Conservation (phyloP, 2,113 vertebrate genomes). For the Hyla sarda region DNA sequence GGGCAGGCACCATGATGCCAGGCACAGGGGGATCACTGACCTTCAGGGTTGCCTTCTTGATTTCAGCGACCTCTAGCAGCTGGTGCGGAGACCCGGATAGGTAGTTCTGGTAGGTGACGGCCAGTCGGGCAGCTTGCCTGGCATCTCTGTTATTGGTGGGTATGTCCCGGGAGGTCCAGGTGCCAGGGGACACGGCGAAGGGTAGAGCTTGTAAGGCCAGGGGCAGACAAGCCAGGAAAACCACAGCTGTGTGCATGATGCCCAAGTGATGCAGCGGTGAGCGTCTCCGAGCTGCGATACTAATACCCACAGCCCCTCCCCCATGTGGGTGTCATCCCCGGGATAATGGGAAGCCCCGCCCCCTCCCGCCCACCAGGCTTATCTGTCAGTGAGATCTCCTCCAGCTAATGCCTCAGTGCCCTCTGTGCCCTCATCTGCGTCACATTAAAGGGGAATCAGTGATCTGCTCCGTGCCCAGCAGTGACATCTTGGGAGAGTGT, state of each 20-base stretch:
- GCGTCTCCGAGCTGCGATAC: not conserved
- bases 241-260: not conserved
- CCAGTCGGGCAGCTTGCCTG: conserved; percentile 62
- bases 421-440: no score
- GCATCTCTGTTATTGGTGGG: not conserved
- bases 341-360: conserved; percentile 30
- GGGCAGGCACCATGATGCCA: not conserved
- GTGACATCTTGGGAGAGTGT: no score
- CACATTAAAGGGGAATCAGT: no score
- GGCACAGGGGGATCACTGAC: conserved; percentile 61
- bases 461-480: not conserved
- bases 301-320: conserved; percentile 39
- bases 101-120: conserved; percentile 71
- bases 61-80: conserved; percentile 58
- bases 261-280: no score
- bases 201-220: not conserved
- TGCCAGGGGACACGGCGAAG: not conserved
- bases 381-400: not conserved
- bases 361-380: not conserved
- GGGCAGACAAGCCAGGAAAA: not conserved
- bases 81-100: conserved; percentile 60
- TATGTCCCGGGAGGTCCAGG: not conserved
- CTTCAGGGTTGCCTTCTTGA: conserved; percentile 65
- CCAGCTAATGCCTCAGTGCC: not conserved
- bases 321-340: conserved; percentile 2